Conservation (phyloP, 1,140 invertebrate genomes). For the Bombus confusus region DNA sequence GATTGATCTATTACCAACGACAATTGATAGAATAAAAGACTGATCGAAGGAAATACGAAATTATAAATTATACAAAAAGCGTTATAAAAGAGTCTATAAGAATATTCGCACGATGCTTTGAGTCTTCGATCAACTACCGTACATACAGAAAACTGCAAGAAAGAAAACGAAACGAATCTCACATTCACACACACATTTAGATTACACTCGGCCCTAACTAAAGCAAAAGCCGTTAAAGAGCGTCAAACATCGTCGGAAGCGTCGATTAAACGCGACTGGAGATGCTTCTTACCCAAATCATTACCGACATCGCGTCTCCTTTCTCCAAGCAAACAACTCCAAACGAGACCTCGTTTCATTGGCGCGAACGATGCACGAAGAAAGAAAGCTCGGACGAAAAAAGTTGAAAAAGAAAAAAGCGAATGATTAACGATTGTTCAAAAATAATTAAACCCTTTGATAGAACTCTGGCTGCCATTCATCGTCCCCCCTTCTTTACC, state of each 20-base stretch:
- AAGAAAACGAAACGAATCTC: background rate
- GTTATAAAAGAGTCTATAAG: too few species aligned
- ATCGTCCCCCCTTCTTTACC: slow-evolving; percentile 30
- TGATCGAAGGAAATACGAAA: too few species aligned
- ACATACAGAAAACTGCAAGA: background rate
- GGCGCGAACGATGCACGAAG: background rate
- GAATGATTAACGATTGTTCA: slow-evolving; percentile 49
- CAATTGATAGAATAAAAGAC: too few species aligned
- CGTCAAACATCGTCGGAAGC: background rate
- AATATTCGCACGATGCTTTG: too few species aligned
- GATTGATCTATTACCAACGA: too few species aligned
- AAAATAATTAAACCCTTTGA: slow-evolving; percentile 49
- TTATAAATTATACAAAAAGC: too few species aligned
- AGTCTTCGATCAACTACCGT: too few species aligned
- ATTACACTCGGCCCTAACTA: too few species aligned
- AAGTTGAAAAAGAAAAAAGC: background rate
- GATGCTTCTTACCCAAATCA: slow-evolving; percentile 2
- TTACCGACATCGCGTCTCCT: slow-evolving; percentile 4
- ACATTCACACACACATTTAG: background rate
- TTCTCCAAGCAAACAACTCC: too few species aligned
- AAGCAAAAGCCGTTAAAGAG: background rate
- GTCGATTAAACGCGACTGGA: slow-evolving; percentile 5
- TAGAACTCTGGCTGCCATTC: slow-evolving; percentile 28
- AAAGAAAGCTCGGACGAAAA: background rate
- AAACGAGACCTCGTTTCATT: too few species aligned